These are phyloP conservation scores for Formica aserva DNA, from an alignment of 2,888 invertebrate genomes.

Conservation along the genomic window DNA sequence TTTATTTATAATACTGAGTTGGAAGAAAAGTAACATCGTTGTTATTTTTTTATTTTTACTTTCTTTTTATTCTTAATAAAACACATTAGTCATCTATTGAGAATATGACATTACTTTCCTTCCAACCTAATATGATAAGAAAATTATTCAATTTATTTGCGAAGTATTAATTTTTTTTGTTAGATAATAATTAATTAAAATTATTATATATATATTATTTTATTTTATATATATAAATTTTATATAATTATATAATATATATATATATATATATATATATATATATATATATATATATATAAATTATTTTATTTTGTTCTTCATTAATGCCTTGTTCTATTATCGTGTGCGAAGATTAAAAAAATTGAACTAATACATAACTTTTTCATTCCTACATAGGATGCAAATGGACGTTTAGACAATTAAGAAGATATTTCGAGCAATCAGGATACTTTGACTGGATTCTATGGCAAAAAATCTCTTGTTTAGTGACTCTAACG, in stretches of 20 bases:
- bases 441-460: slow-evolving; percentile 91
- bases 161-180: background rate
- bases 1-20: background rate
- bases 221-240: no score
- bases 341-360: background rate
- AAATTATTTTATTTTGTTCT: background rate
- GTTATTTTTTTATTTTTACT: no score
- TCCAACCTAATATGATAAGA: background rate
- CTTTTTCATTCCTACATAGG: slow-evolving; percentile 86
- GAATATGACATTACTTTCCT: no score
- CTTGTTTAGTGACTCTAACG: slow-evolving; percentile 91
- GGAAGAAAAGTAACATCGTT: no score
- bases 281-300: no score
- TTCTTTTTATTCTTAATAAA: no score
- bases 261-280: no score
- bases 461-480: slow-evolving; percentile 93
- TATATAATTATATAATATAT: no score
- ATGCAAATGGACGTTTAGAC: slow-evolving; percentile 94
- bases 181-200: background rate
- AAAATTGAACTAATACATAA: background rate
- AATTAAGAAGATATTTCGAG: slow-evolving; percentile 91
- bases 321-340: background rate
- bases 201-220: background rate
- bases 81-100: no score
- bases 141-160: background rate